phyloP scores from a whole-genome alignment of 2,797 vertebrate species.

The Rhabdophis nuchalis region DNA sequence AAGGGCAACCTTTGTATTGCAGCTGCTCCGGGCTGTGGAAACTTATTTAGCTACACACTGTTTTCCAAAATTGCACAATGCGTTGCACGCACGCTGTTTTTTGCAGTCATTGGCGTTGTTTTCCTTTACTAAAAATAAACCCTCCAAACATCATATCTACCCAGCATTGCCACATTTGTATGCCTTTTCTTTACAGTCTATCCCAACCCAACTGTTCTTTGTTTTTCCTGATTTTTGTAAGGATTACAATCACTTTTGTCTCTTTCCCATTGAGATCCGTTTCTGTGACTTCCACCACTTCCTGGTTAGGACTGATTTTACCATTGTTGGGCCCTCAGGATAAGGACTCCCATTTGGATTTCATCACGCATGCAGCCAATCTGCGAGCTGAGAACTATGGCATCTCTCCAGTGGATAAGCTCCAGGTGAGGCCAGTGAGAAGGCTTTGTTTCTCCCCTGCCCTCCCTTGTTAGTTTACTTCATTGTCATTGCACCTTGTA shows the following conservation, averaged over 20 bases:
- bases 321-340: constrained; percentile 68
- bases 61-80: neutral
- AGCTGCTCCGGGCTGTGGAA: neutral
- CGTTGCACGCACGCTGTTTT: neutral
- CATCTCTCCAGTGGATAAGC: constrained; percentile 73
- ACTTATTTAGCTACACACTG: no score
- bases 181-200: neutral
- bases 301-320: neutral
- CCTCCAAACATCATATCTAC: neutral
- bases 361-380: constrained; percentile 80
- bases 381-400: constrained; percentile 85
- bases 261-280: neutral
- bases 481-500: no score
- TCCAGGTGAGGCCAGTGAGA: constrained; percentile 67
- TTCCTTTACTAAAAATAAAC: neutral
- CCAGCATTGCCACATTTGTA: neutral
- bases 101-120: neutral
- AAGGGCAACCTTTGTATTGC: neutral
- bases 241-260: neutral
- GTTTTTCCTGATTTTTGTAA: neutral
- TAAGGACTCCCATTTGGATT: constrained; percentile 82
- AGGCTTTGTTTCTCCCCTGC: neutral
- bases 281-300: neutral
- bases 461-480: no score
- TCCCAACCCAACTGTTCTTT: neutral